These are phyloP conservation scores for Brachypalpus laphriformis DNA, from an alignment of 2,888 invertebrate genomes.

Conservation along the genomic window DNA sequence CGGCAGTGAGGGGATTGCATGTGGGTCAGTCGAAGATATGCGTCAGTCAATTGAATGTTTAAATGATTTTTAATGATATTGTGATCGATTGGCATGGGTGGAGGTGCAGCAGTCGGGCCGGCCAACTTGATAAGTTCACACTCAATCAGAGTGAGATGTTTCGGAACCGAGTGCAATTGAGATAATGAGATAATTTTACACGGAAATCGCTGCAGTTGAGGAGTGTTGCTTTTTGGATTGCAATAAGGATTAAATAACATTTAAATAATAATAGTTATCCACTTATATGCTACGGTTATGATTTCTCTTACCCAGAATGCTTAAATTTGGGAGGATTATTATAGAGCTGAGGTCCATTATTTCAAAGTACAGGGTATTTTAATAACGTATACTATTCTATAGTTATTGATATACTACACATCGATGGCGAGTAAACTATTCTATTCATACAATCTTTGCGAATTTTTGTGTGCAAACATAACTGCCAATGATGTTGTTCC, in stretches of 20 bases:
- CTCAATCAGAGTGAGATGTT: slow-evolving; percentile 53
- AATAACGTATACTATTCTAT: no score
- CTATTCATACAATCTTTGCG: no score
- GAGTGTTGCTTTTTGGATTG: not conserved
- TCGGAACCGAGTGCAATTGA: slow-evolving; percentile 35
- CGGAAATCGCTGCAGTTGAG: not conserved
- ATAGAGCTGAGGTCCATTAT: no score
- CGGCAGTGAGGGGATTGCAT: slow-evolving; percentile 38
- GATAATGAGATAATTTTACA: slow-evolving; percentile 35
- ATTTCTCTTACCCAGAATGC: no score
- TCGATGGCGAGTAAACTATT: no score
- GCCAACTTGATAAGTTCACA: slow-evolving; percentile 44
- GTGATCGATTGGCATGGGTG: slow-evolving; percentile 22
- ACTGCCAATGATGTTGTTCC: no score
- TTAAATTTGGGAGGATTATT: no score
- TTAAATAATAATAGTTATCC: no score
- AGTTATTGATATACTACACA: no score
- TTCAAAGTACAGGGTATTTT: no score
- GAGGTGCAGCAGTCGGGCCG: not conserved
- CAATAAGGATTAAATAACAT: not conserved
- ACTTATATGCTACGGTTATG: no score
- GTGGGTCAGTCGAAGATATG: slow-evolving; percentile 60
- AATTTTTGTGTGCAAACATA: no score
- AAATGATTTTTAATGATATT: slow-evolving; percentile 63
- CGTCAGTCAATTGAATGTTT: slow-evolving; percentile 63